Evolutionary conservation across 1,140 invertebrate species (phyloP).

Genomic region (Drosophila sturtevanti): DNA sequence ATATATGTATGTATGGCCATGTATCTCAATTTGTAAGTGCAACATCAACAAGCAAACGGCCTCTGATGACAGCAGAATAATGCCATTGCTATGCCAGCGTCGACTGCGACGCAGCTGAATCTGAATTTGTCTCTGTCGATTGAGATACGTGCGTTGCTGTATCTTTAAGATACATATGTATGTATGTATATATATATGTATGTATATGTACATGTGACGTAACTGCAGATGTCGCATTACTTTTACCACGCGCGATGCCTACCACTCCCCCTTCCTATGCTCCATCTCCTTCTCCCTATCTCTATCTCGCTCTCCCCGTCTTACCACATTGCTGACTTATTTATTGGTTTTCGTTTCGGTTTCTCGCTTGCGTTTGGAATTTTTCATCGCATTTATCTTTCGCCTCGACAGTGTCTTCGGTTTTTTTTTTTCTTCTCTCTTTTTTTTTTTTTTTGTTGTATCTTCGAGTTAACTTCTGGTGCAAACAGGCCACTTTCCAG

Average conservation of each 20-base stretch:
- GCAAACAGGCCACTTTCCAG: constrained; percentile 43
- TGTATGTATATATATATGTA: too few relatives aligned
- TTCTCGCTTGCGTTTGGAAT: constrained; percentile 39
- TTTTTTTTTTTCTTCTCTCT: constrained; percentile 3
- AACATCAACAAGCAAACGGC: background rate
- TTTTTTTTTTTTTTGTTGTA: too few relatives aligned
- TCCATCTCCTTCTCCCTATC: background rate
- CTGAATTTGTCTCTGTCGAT: constrained; percentile 17
- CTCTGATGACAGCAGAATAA: constrained; percentile 14
- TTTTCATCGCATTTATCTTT: constrained; percentile 14
- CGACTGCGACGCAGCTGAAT: background rate
- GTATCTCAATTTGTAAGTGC: constrained; percentile 36
- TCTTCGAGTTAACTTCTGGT: constrained; percentile 9
- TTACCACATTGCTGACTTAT: constrained; percentile 30
- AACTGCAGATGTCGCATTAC: constrained; percentile 41
- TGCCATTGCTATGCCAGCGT: background rate
- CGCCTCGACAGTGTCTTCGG: background rate
- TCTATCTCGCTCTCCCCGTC: background rate
- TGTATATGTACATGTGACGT: constrained; percentile 55
- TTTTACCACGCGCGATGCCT: constrained; percentile 41
- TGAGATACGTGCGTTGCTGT: constrained; percentile 20
- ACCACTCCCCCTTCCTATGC: background rate
- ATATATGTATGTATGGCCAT: constrained; percentile 13
- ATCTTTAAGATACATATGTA: constrained; percentile 49
- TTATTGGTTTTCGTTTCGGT: constrained; percentile 56